Conservation (phyloP, 2,888 invertebrate species). For the Junonia oenone region DNA sequence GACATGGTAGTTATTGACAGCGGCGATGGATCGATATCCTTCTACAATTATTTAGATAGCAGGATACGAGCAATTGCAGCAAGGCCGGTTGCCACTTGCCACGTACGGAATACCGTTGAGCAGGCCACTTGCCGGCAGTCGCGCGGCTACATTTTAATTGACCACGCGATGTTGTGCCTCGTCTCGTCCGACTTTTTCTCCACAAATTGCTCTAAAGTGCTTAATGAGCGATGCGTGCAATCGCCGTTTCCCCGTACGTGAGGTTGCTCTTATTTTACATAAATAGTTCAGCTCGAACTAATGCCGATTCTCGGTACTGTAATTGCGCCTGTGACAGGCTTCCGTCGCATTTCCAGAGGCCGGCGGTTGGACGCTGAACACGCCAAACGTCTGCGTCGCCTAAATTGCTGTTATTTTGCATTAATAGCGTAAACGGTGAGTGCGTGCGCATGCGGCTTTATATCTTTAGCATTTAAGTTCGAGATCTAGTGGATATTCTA, state of each 20-base stretch:
- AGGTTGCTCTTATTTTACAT: conserved; percentile 75
- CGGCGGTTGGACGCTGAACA: conserved; percentile 47
- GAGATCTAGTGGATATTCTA: conserved; percentile 37
- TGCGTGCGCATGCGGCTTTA: conserved; percentile 61
- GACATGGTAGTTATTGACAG: conserved; percentile 30
- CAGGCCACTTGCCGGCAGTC: conserved; percentile 45
- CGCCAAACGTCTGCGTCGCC: conserved; percentile 58
- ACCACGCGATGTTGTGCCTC: conserved; percentile 73
- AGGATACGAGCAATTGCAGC: conserved; percentile 63
- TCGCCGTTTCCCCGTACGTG: conserved; percentile 75
- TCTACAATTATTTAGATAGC: conserved; percentile 50
- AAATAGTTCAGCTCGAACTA: conserved; percentile 77
- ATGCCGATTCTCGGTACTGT: conserved; percentile 77
- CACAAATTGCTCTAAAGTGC: conserved; percentile 78
- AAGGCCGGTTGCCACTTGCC: conserved; percentile 25
- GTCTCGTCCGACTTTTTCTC: conserved; percentile 73
- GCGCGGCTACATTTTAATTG: conserved; percentile 74
- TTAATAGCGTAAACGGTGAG: conserved; percentile 66
- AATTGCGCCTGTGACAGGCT: conserved; percentile 78
- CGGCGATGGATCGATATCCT: conserved; percentile 38
- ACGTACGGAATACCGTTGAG: conserved; percentile 36
- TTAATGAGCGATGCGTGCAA: conserved; percentile 80
- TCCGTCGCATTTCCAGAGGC: conserved; percentile 70
- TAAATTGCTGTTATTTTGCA: conserved; percentile 75
- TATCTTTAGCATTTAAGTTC: conserved; percentile 54